Conservation (phyloP, 1,140 invertebrate genomes). For the Drosophila suzukii region DNA sequence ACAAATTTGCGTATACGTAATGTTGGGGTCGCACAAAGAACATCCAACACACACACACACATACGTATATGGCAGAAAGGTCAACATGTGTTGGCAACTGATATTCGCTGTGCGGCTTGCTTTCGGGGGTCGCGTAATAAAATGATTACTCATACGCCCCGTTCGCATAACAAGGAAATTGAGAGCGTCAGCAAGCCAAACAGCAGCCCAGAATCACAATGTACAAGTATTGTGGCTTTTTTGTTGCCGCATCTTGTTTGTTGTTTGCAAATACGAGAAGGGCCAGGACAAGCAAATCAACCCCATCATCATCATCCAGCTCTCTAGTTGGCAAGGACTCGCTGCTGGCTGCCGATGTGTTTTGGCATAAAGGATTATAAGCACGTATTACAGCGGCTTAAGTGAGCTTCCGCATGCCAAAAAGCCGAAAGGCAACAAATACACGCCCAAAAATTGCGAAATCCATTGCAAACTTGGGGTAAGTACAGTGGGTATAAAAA, state of each 20-base stretch:
- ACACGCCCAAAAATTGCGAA: not conserved
- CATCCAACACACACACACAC: slow-evolving; percentile 7
- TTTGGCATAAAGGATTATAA: slow-evolving; percentile 61
- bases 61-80: slow-evolving; percentile 6
- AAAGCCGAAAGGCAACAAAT: not conserved
- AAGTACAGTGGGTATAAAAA: too few species aligned
- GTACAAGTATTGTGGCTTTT: slow-evolving; percentile 13
- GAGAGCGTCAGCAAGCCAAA: slow-evolving; percentile 58
- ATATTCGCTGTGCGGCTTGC: slow-evolving; percentile 30
- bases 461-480: not conserved
- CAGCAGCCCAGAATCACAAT: slow-evolving; percentile 16
- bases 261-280: slow-evolving; percentile 34
- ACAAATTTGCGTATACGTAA: slow-evolving; percentile 68
- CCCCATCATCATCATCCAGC: slow-evolving; percentile 6
- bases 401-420: slow-evolving; percentile 22
- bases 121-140: slow-evolving; percentile 67
- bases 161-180: slow-evolving; percentile 43
- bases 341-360: slow-evolving; percentile 32
- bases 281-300: slow-evolving; percentile 37
- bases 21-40: slow-evolving; percentile 30
- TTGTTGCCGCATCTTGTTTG: slow-evolving; percentile 33
- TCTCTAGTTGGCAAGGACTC: slow-evolving; percentile 22
- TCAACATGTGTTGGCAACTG: slow-evolving; percentile 21
- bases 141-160: slow-evolving; percentile 75
- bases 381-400: slow-evolving; percentile 60